Base-by-base conservation (phyloP, 2,797 vertebrate genomes). In the Neopelma chrysocephalum region DNA sequence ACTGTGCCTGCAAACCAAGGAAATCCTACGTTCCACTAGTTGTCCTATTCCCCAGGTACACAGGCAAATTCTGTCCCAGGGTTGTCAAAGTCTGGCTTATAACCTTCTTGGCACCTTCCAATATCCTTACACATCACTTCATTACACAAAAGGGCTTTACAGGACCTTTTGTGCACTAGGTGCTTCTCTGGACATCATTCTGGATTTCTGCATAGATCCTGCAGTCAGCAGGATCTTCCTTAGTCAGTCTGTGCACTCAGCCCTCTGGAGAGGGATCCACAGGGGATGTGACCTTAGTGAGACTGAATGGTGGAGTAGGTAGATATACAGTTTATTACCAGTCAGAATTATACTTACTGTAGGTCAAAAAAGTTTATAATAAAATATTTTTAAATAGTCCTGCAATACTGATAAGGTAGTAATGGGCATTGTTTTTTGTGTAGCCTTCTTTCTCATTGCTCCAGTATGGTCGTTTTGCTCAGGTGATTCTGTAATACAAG, bases 191-290 rank as follows among this genome's bases (percentile, higher is more conserved):
- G 34, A 8, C 18, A 15, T 36, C 2, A 2, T 43, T 73, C 15
- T 71, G 45, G n/a, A 42, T n/a, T 76, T 42, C 42, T 75, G 38
- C 22, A 10, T 29, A 3, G 42, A 25, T 65, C 31, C 62, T 73
- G 60, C 36, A 6, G 6, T 26, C 58, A 78, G 53, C 42, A 76
- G 47, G 25, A 9, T 45, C 22, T 70, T 26, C 42, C 32, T 43
- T 29, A 5, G 21, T 32, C 45, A 15, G 43, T 10, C 16, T 1
- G 0, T 45, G 21, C 29, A 5, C 17, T 27, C 60, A 69, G 25
- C 17, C 31, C 81, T 82, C 53, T 29, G 62, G 15, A 90, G 40
- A 65, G 12, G 38, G 25, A 50, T 26, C 15, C 31, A 8, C 23
- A 50, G 48, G 45, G 29, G 7, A 9, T 27, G 54, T 20, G n/a